These are phyloP conservation scores for Adineta ricciae DNA, from an alignment of 2,888 invertebrate genomes.

Conservation along the genomic window DNA sequence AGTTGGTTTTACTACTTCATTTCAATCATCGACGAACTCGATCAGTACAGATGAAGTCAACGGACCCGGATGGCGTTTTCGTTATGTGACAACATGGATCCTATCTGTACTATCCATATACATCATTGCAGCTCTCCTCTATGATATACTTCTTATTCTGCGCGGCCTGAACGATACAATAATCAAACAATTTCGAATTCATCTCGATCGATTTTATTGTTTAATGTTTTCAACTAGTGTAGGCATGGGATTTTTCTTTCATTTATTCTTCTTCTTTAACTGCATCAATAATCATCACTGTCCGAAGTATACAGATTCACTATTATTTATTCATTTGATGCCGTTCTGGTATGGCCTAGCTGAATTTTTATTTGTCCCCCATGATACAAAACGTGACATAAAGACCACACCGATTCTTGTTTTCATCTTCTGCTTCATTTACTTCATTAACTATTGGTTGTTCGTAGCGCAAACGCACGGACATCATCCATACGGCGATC, in stretches of 20 bases:
- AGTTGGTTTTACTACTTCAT: neutral
- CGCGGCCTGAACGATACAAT: neutral
- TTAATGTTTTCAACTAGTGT: neutral
- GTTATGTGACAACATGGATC: neutral
- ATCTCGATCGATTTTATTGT: constrained; percentile 6
- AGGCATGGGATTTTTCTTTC: neutral
- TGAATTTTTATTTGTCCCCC: neutral
- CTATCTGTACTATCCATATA: neutral
- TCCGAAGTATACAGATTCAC: neutral
- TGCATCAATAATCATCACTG: neutral
- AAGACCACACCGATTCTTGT: neutral
- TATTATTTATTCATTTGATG: neutral
- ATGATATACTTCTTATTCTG: neutral
- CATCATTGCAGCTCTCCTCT: neutral
- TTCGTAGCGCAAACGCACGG: neutral
- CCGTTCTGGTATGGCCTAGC: neutral
- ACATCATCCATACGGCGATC: neutral
- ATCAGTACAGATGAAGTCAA: neutral
- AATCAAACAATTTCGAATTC: neutral
- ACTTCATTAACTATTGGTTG: constrained; percentile 2
- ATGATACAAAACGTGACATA: neutral
- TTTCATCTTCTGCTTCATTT: neutral
- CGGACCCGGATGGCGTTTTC: neutral
- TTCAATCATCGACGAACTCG: neutral
- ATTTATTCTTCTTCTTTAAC: neutral